A percentile compares a stretch with the other conserved stretches of the same genome.
These are phyloP conservation scores for Apotomis betuletana DNA, from an alignment of 2,888 invertebrate genomes.

Conservation along the genomic window DNA sequence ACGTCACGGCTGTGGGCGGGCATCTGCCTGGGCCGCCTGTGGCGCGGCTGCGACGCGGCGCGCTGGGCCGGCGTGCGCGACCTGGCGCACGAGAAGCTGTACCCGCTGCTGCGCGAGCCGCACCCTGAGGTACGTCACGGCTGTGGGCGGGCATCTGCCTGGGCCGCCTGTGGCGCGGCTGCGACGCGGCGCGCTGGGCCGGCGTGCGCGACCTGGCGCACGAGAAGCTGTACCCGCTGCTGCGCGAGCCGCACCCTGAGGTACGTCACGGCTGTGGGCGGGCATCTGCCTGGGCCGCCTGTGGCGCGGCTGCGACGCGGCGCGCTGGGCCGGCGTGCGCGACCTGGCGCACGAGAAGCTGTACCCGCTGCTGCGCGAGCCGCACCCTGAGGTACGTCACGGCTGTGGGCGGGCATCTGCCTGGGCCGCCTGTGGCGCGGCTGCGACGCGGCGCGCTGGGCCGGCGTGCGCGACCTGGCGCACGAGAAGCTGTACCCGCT, in stretches of 20 bases:
- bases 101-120: no score
- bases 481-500: constrained; percentile 93
- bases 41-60: no score
- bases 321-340: constrained; percentile 59
- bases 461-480: constrained; percentile 82
- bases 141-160: no score
- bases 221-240: constrained; percentile 66
- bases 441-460: no score
- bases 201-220: neutral
- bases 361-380: constrained; percentile 94
- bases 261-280: constrained; percentile 87
- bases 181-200: no score
- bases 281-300: constrained; percentile 86
- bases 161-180: no score
- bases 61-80: neutral
- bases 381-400: constrained; percentile 81
- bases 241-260: constrained; percentile 93
- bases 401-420: constrained; percentile 50
- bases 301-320: no score
- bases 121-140: no score
- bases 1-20: neutral
- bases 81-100: neutral
- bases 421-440: constrained; percentile 80
- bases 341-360: constrained; percentile 88
- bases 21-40: neutral